Evolutionary conservation across 2,113 vertebrate genomes (phyloP).

Genomic region (Miniopterus natalensis): DNA sequence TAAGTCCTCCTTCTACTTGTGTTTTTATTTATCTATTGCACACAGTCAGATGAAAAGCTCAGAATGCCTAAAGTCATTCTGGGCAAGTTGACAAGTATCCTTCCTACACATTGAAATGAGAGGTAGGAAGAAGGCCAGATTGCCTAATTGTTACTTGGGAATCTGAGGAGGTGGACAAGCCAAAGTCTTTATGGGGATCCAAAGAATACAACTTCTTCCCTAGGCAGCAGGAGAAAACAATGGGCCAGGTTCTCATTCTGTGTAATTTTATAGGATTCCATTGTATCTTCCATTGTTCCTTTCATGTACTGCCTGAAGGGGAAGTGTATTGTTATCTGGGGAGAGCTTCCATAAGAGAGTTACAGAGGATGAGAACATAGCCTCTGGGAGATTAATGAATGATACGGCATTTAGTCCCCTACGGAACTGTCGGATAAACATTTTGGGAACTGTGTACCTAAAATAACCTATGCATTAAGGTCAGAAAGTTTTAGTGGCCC

Average conservation of each 20-base stretch:
- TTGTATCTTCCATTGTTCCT: slow-evolving; percentile 78
- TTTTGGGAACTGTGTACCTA: background rate
- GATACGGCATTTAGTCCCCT: background rate
- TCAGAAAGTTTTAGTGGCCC: slow-evolving; percentile 2
- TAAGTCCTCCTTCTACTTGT: slow-evolving; percentile 60
- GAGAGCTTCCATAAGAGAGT: slow-evolving; percentile 53
- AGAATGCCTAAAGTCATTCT: slow-evolving; percentile 71
- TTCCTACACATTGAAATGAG: slow-evolving; percentile 77
- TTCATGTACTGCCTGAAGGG: slow-evolving; percentile 79
- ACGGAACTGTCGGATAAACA: slow-evolving; percentile 53
- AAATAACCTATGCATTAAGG: slow-evolving; percentile 32
- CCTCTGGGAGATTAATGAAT: slow-evolving; percentile 56
- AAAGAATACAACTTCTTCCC: slow-evolving; percentile 76
- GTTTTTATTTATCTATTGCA: slow-evolving; percentile 78
- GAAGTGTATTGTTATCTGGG: slow-evolving; percentile 73
- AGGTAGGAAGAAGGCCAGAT: slow-evolving; percentile 77
- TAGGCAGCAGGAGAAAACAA: slow-evolving; percentile 76
- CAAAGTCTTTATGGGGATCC: slow-evolving; percentile 74
- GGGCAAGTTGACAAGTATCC: slow-evolving; percentile 78
- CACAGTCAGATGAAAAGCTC: slow-evolving; percentile 68
- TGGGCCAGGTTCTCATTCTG: slow-evolving; percentile 64
- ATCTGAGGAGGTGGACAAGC: slow-evolving; percentile 75
- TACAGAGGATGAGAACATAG: slow-evolving; percentile 65
- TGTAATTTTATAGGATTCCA: slow-evolving; percentile 64
- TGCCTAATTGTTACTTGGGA: slow-evolving; percentile 81